Evolutionary conservation across 2,113 vertebrate species (phyloP).

Genomic region (Sardina pilchardus): DNA sequence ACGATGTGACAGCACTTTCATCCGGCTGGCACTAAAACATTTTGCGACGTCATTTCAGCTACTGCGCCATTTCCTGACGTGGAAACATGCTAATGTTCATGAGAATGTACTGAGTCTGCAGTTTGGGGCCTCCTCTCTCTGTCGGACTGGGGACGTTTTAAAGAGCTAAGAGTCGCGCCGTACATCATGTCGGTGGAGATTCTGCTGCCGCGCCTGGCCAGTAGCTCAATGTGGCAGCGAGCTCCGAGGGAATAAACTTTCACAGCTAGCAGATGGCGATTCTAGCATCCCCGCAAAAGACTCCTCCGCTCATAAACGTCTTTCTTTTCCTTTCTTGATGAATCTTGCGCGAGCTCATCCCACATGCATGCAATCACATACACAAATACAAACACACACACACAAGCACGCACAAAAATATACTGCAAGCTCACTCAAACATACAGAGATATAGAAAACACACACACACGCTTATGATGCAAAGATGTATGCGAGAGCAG

Average conservation of each 20-base stretch:
- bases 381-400: not conserved
- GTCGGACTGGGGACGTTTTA: conserved; percentile 35
- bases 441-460: not conserved
- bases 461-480: not conserved
- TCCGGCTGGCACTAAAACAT: conserved; percentile 37
- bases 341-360: conserved; percentile 16
- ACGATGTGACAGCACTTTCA: conserved; percentile 43
- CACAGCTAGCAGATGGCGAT: conserved; percentile 58
- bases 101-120: conserved; percentile 58
- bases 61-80: conserved; percentile 48
- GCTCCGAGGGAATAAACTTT: conserved; percentile 57
- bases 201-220: conserved; percentile 4
- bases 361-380: not conserved
- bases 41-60: conserved; percentile 34
- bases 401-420: not conserved
- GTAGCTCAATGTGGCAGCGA: not conserved
- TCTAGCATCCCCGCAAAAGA: conserved; percentile 46
- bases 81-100: conserved; percentile 48
- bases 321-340: conserved; percentile 45
- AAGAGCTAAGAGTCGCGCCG: conserved; percentile 39
- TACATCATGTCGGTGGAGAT: conserved; percentile 52
- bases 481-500: not conserved
- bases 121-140: conserved; percentile 35
- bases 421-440: not conserved
- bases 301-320: conserved; percentile 50